Evolutionary conservation across 2,113 vertebrate species (phyloP), one percentile per base, ranked within the genome.

Genomic region (Jaculus jaculus): DNA sequence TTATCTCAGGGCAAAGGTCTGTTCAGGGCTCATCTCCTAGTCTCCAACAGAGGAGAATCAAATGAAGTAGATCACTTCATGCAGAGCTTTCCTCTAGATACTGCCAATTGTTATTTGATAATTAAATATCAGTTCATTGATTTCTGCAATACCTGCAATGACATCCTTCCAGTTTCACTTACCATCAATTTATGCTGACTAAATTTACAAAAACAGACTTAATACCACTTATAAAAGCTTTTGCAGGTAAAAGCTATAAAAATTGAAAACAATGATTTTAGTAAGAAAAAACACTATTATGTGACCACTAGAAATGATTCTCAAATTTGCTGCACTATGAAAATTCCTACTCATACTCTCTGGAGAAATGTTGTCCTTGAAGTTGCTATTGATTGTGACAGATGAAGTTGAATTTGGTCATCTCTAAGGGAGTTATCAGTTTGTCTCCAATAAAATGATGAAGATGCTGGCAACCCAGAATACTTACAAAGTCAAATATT

Each of bases 381-480:
- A 91, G 51, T 87, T 58, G 60, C 47, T n/a, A 32, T 96, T 96
- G 58, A 75, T 17, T 78, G 16, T 93, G 82, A 89, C 84, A 93
- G 65, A 92, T 87, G 72, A 30, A 58, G 60, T 51, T 89, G 63
- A 75, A 26, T 90, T 80, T 82, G 30, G 28, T 85, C 65, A 85
- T 84, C 96, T 93, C 69, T 95, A 85, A 83, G n/a, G 30, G 10
- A 93, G 51, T 47, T 54, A 84, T 32, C 63, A 85, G 60, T 94
- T 84, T 87, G 26, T 89, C 68, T 74, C 34, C 23, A 37, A 73
- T 47, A 47, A 92, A 89, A 66, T 71, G 61, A 73, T 77, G 47
- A 92, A n/a, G 92, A 92, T 84, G 39, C 72, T 95, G 60, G 78
- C 34, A 87, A 91, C 26, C 89, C 32, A 47, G 61, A 89, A 89